Evolutionary conservation across 2,797 vertebrate genomes (phyloP).

Genomic region (Falco concolor): DNA sequence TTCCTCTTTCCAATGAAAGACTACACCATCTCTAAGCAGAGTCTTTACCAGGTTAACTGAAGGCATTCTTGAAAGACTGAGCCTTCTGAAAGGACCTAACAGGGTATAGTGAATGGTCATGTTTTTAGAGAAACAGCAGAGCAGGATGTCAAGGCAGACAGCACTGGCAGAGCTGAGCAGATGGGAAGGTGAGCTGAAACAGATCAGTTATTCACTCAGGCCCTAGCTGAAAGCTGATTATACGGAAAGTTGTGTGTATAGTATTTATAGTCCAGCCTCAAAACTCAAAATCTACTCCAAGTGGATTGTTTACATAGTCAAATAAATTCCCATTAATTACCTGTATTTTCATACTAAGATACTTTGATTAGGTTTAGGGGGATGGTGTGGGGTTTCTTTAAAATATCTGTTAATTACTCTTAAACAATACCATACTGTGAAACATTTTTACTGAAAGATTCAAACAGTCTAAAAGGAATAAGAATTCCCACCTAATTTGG

Average conservation of each 20-base stretch:
- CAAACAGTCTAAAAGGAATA: background rate
- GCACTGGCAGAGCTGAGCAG: background rate
- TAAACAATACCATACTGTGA: background rate
- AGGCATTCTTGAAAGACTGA: background rate
- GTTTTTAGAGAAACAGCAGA: slow-evolving; percentile 34
- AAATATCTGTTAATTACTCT: background rate
- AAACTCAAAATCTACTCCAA: slow-evolving; percentile 29
- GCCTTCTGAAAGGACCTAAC: background rate
- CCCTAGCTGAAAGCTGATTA: background rate
- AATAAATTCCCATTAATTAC: background rate
- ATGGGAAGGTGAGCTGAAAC: slow-evolving; percentile 48
- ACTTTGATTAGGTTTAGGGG: background rate
- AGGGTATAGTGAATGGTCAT: background rate
- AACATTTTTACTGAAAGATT: background rate
- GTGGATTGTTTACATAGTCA: background rate
- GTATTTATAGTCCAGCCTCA: slow-evolving; percentile 20
- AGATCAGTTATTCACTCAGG: slow-evolving; percentile 45
- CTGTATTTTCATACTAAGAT: background rate
- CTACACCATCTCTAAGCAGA: background rate
- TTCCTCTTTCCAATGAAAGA: background rate
- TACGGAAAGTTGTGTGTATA: background rate
- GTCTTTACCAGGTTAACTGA: background rate
- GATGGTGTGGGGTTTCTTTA: background rate
- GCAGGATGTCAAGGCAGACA: slow-evolving; percentile 45
- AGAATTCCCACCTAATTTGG: background rate